These are phyloP conservation scores for Cosmorhoe ocellata DNA, from an alignment of 2,888 invertebrate species.

Conservation along the genomic window DNA sequence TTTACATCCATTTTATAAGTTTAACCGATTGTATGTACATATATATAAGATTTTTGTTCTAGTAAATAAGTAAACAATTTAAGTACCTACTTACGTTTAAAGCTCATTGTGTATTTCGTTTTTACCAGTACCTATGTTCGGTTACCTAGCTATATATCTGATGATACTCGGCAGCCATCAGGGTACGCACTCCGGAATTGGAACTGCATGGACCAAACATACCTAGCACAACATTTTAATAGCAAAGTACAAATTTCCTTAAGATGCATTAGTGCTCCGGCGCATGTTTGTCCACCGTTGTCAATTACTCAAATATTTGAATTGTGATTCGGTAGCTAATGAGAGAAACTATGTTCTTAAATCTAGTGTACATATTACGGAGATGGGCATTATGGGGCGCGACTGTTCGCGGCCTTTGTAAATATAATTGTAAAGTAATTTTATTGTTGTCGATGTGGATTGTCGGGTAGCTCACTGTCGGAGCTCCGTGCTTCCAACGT, in stretches of 20 bases:
- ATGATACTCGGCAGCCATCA: slow-evolving; percentile 16
- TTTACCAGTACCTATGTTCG: slow-evolving; percentile 17
- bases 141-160: slow-evolving; percentile 12
- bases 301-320: slow-evolving; percentile 82
- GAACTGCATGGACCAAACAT: slow-evolving; percentile 79
- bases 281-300: slow-evolving; percentile 81
- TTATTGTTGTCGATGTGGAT: slow-evolving; percentile 67
- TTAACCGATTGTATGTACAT: slow-evolving; percentile 7
- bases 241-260: slow-evolving; percentile 81
- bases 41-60: slow-evolving; percentile 7
- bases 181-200: slow-evolving; percentile 49
- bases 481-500: slow-evolving; percentile 23
- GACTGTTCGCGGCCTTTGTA: slow-evolving; percentile 70
- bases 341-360: slow-evolving; percentile 81
- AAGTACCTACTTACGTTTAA: slow-evolving; percentile 13
- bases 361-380: slow-evolving; percentile 80
- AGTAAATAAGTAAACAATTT: slow-evolving; percentile 31
- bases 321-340: slow-evolving; percentile 83
- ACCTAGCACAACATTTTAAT: slow-evolving; percentile 71
- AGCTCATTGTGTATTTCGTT: too few species aligned
- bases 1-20: slow-evolving; percentile 11
- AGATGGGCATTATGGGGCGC: slow-evolving; percentile 81
- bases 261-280: slow-evolving; percentile 77
- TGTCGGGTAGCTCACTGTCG: slow-evolving; percentile 47
- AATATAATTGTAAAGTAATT: slow-evolving; percentile 80